These are phyloP conservation scores for Drosophila acutilabella DNA, from an alignment of 2,888 invertebrate genomes.

Conservation along the genomic window DNA sequence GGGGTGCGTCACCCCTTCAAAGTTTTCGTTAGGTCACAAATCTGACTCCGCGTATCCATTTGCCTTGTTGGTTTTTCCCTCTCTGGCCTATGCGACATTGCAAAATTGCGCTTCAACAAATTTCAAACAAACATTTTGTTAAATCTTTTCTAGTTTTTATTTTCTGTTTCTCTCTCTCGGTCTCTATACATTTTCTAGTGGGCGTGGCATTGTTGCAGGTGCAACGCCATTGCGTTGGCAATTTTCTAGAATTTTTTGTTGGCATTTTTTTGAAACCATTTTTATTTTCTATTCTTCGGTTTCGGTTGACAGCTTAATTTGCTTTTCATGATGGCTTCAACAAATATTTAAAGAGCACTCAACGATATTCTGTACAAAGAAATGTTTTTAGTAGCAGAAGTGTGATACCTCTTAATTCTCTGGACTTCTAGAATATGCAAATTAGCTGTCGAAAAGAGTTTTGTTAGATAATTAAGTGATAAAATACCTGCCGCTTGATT, in stretches of 20 bases:
- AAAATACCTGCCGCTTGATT: too few relatives aligned
- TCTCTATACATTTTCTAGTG: slow-evolving; percentile 14
- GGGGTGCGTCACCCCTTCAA: slow-evolving; percentile 7
- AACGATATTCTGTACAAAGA: slow-evolving; percentile 16
- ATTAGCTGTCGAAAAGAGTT: neutral
- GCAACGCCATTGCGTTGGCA: slow-evolving; percentile 42
- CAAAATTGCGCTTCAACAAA: slow-evolving; percentile 64
- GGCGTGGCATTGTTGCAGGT: slow-evolving; percentile 70
- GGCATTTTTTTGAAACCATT: slow-evolving; percentile 14
- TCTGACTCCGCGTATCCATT: slow-evolving; percentile 21
- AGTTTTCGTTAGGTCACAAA: slow-evolving; percentile 48
- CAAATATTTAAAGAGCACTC: slow-evolving; percentile 13
- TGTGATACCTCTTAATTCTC: neutral
- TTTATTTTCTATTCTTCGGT: slow-evolving; percentile 37
- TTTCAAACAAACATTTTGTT: slow-evolving; percentile 73
- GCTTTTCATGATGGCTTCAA: slow-evolving; percentile 62
- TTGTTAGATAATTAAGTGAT: neutral
- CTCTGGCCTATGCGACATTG: slow-evolving; percentile 22
- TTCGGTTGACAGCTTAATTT: slow-evolving; percentile 74
- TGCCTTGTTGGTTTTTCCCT: neutral
- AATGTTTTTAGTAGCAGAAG: neutral
- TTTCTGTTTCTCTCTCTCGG: neutral
- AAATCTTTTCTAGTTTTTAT: slow-evolving; percentile 30
- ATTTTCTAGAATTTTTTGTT: slow-evolving; percentile 24
- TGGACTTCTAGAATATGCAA: neutral